Evolutionary conservation across 2,797 vertebrate genomes (phyloP).

Genomic region (Cossypha caffra): DNA sequence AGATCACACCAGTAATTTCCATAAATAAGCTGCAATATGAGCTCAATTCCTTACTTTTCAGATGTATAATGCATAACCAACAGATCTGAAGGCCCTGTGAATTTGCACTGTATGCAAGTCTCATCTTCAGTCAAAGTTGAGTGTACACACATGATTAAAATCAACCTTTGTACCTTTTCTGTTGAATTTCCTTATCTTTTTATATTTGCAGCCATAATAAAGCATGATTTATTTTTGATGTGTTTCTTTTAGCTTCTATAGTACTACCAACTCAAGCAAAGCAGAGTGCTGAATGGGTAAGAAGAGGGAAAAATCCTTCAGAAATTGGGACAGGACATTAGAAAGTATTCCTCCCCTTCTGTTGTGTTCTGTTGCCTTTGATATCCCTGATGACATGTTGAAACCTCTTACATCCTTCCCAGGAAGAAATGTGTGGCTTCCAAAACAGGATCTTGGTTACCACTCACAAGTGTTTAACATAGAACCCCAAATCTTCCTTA

Average conservation of each 20-base stretch:
- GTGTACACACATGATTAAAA: not conserved
- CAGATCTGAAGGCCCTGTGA: not conserved
- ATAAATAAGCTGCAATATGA: not conserved
- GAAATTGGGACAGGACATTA: not conserved
- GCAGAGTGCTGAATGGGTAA: not conserved
- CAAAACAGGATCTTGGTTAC: not conserved
- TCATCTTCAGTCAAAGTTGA: conserved; percentile 1
- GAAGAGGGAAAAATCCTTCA: not conserved
- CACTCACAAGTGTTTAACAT: not conserved
- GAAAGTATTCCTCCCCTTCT: not conserved
- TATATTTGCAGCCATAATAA: not conserved
- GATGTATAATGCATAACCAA: not conserved
- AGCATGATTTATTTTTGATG: not conserved
- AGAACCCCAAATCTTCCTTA: not conserved
- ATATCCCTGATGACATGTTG: not conserved
- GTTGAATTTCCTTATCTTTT: conserved; percentile 36
- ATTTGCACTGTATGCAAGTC: not conserved
- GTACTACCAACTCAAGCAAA: not conserved
- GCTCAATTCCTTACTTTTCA: not conserved
- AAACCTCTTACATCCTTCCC: not conserved
- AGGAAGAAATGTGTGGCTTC: not conserved
- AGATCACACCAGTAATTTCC: not conserved
- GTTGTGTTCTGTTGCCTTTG: not conserved
- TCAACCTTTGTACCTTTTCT: conserved; percentile 46
- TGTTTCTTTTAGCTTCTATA: not conserved